Evolutionary conservation across 1,140 invertebrate species (phyloP).

Genomic region (Ditylenchus dipsaci): DNA sequence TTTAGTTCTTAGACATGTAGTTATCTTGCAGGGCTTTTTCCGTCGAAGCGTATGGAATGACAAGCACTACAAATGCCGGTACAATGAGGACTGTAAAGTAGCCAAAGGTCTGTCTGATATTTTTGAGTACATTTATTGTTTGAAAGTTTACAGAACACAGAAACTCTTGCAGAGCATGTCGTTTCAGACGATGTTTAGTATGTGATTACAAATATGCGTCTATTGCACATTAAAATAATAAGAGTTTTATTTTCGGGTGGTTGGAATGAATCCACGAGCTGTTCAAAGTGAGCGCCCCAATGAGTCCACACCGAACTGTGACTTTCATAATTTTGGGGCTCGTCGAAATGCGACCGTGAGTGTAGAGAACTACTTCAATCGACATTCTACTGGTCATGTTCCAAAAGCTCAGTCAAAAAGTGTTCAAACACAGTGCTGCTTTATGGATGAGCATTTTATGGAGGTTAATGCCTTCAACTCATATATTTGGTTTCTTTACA

Average conservation of each 20-base stretch:
- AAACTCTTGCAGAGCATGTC: conserved; percentile 50
- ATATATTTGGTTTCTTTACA: too few relatives aligned
- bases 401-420: too few relatives aligned
- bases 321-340: too few relatives aligned
- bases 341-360: too few relatives aligned
- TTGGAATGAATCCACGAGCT: conserved; percentile 15
- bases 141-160: conserved; percentile 44
- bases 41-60: conserved; percentile 53
- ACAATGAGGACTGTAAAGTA: conserved; percentile 34
- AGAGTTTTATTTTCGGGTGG: background rate
- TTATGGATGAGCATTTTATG: too few relatives aligned
- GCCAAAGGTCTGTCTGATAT: conserved; percentile 31
- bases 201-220: conserved; percentile 54
- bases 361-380: too few relatives aligned
- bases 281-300: conserved; percentile 37
- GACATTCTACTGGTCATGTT: too few relatives aligned
- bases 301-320: background rate
- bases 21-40: conserved; percentile 47
- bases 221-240: background rate
- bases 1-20: background rate
- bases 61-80: conserved; percentile 49
- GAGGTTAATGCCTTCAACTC: too few relatives aligned
- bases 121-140: background rate
- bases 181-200: conserved; percentile 41
- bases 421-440: too few relatives aligned